Conservation (phyloP, 2,797 vertebrate genomes). For the Moxostoma hubbsi region DNA sequence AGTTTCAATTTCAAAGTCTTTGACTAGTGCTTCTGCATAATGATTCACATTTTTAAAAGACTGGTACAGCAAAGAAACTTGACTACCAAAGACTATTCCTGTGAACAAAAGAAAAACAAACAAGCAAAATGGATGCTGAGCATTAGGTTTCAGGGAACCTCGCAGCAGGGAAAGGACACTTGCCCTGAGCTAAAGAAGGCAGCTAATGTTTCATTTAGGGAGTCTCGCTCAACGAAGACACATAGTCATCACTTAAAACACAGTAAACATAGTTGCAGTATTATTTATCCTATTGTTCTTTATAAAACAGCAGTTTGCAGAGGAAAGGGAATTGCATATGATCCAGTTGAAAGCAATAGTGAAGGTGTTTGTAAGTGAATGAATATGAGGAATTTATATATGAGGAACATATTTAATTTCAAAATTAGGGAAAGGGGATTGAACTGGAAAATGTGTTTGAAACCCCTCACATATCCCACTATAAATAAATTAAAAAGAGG, state of each 20-base stretch:
- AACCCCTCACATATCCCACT: neutral
- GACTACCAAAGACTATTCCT: neutral
- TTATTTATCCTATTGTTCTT: too few species aligned
- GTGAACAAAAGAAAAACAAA: conserved; percentile 26
- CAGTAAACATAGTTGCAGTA: neutral
- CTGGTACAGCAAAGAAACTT: neutral
- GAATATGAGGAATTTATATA: neutral
- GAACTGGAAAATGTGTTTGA: neutral
- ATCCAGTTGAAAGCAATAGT: too few species aligned
- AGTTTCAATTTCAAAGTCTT: too few species aligned
- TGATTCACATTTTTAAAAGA: too few species aligned
- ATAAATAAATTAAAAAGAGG: conserved; percentile 17
- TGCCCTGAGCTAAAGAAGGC: conserved; percentile 29
- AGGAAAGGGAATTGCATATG: too few species aligned
- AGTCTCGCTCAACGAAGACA: conserved; percentile 5
- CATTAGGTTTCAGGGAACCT: conserved; percentile 23
- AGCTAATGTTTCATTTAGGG: conserved; percentile 19
- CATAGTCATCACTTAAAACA: neutral
- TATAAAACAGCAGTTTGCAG: too few species aligned
- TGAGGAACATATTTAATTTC: neutral
- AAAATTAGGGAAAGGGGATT: neutral
- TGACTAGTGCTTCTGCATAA: too few species aligned
- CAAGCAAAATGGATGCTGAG: conserved; percentile 25
- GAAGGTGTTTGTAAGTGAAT: neutral
- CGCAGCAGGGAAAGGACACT: conserved; percentile 23